Base-by-base conservation (phyloP, 1,140 invertebrate species). In the Mamestra configurata region DNA sequence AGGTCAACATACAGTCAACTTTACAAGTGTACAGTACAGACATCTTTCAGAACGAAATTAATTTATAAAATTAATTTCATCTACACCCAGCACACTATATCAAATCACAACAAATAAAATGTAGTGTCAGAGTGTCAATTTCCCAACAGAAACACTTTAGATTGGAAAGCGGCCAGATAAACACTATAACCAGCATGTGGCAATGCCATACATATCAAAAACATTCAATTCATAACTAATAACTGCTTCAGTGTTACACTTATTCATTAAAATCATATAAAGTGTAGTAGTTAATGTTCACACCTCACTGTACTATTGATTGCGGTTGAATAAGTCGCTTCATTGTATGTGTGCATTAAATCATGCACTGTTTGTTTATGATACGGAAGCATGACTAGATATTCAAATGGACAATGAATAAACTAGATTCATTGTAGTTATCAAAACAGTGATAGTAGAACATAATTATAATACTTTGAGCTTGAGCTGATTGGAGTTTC, bases 161-260 rank as follows among this genome's bases (percentile, higher is more conserved):
- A 66, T 84, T 86, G 85, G 85, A 83, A 77, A 27, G n/a, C 37
- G 40, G 85, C 85, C 85, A 86, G 82, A 79, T 75, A 70, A 83
- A 81, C 78, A 82, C 72, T 49, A 55, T 77, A 70, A n/a, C 37
- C 22, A 55, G 57, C 46, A 55, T 64, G 68, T 64, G 55, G 43
- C 55, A 57, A 76, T 81, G 57, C 57, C 6, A 64, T 37, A 76
- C 40, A 73, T 70, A 76, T 76, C 31, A 59, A 76, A 76, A 80
- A 75, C 31, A 66, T 75, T 75, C 37, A 68, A 76, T 76, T 76
- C 51, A 66, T 68, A 18, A 57, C 4, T n/a, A 57, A 31, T 43
- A 75, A 68, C 20, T 75, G 51, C 11, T 40, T 37, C 22, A 49
- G 13, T 49, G 1, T 10, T 73, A 40, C 61, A 66, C 27, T 64